Evolutionary conservation across 2,888 invertebrate genomes (phyloP), one percentile per base, ranked within the genome.

Genomic region (Euproctis similis): DNA sequence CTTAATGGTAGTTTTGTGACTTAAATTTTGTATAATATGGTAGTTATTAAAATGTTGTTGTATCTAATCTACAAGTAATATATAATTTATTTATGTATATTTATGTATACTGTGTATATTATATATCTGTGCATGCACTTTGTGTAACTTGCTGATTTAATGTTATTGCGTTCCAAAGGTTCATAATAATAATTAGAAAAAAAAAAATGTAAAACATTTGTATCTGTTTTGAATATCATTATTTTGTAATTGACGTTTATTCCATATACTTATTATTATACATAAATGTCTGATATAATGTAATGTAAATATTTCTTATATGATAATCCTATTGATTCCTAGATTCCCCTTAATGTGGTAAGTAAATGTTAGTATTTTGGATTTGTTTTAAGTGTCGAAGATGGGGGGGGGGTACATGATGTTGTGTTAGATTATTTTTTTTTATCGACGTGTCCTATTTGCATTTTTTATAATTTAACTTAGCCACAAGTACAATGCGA

Each of bases 361-460:
- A 52, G 46, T 44, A 45, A 52, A 42, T 46, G 39, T 47, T 51
- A 43, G 36, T 27, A 48, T 60, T 57, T 61, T 48, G 39, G 39
- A 52, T 26, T 47, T 46, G 44, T 57, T 60, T 53, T 31, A 29
- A 36, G 36, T 41, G 39, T 38, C 35, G 24, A n/a, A n/a, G n/a
- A n/a, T n/a, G n/a, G n/a, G n/a, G n/a, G n/a, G n/a, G n/a, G n/a
- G 26, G 11, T 38, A 42, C 36, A 34, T 41, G 43, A 41, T 44
- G 41, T 36, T 39, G 39, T 44, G 36, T 37, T 51, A 47, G 37
- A 39, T 46, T 36, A 24, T 17, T 9, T 29, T 30, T 54, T 41
- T 45, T 45, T 46, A 43, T 46, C 39, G 16, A 20, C 34, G 32
- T 34, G 34, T 37, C 28, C 24, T 31, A 26, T 32, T 39, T 34